phyloP scores from a whole-genome alignment of 2,888 invertebrate genomes.

The Netelia melanura region DNA sequence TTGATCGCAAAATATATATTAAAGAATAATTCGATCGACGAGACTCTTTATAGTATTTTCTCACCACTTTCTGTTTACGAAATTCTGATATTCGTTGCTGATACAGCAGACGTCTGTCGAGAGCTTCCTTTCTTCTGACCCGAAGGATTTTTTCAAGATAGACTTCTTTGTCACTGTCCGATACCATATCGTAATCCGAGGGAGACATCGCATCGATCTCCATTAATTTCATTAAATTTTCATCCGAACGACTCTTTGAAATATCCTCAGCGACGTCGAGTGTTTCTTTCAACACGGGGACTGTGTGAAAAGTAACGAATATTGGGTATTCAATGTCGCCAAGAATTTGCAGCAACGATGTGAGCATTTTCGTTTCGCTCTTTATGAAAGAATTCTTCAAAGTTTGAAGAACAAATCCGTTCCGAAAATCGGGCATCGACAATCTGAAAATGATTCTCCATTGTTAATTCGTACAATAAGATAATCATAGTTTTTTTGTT shows the following conservation, averaged over 20 bases:
- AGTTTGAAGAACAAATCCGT: conserved; percentile 79
- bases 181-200: conserved; percentile 74
- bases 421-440: conserved; percentile 70
- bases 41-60: conserved; percentile 5
- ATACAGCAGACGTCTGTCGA: conserved; percentile 67
- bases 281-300: too few species aligned
- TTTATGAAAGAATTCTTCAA: conserved; percentile 76
- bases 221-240: conserved; percentile 53
- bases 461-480: neutral
- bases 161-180: conserved; percentile 73
- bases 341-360: conserved; percentile 72
- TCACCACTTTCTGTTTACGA: conserved; percentile 58
- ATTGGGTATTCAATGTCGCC: conserved; percentile 74
- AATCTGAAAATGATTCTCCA: conserved; percentile 70
- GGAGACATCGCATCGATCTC: conserved; percentile 75
- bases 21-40: neutral
- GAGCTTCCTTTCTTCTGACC: conserved; percentile 69
- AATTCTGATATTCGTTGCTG: conserved; percentile 62
- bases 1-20: neutral
- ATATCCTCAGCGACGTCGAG: neutral
- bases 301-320: conserved; percentile 78
- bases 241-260: conserved; percentile 39
- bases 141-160: conserved; percentile 72
- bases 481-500: conserved; percentile 15
- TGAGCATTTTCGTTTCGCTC: conserved; percentile 68